These are phyloP conservation scores for Scelioninae gen. 2 DNA, from an alignment of 2,888 invertebrate genomes.

Conservation along the genomic window DNA sequence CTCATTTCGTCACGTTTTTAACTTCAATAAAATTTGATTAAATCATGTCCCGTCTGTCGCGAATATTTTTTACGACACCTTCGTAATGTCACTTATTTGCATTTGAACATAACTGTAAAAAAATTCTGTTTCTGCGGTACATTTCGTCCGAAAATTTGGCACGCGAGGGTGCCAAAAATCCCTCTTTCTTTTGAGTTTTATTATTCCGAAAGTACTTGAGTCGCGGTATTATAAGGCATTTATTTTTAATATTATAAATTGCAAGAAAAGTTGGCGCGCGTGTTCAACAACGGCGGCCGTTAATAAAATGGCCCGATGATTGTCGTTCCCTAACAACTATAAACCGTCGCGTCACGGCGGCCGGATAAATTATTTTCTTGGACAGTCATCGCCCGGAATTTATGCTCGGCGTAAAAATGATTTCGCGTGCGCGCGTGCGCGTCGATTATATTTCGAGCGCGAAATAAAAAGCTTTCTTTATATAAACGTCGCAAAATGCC, in stretches of 20 bases:
- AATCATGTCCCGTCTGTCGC: too few species aligned
- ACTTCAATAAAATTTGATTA: too few species aligned
- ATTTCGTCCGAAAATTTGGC: slow-evolving; percentile 26
- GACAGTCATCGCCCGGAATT: slow-evolving; percentile 25
- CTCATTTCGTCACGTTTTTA: too few species aligned
- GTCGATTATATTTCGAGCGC: slow-evolving; percentile 37
- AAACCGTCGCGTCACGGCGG: slow-evolving; percentile 8
- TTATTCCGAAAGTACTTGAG: slow-evolving; percentile 30
- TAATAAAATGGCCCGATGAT: slow-evolving; percentile 21
- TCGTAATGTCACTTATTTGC: too few species aligned
- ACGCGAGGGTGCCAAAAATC: slow-evolving; percentile 20
- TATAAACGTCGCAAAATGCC: slow-evolving; percentile 40
- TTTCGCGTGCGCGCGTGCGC: slow-evolving; percentile 29
- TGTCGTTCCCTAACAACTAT: slow-evolving; percentile 23
- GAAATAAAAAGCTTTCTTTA: slow-evolving; percentile 36
- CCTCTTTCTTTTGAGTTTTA: slow-evolving; percentile 25
- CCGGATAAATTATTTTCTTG: slow-evolving; percentile 34
- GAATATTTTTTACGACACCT: not conserved
- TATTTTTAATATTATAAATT: slow-evolving; percentile 43
- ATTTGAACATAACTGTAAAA: too few species aligned
- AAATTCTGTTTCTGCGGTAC: not conserved
- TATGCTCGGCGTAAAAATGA: slow-evolving; percentile 36
- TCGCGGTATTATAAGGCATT: slow-evolving; percentile 23
- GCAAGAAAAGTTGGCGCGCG: slow-evolving; percentile 27
- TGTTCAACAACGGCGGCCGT: slow-evolving; percentile 19